phyloP scores from a whole-genome alignment of 2,113 vertebrate species.

The Capreolus pygargus region DNA sequence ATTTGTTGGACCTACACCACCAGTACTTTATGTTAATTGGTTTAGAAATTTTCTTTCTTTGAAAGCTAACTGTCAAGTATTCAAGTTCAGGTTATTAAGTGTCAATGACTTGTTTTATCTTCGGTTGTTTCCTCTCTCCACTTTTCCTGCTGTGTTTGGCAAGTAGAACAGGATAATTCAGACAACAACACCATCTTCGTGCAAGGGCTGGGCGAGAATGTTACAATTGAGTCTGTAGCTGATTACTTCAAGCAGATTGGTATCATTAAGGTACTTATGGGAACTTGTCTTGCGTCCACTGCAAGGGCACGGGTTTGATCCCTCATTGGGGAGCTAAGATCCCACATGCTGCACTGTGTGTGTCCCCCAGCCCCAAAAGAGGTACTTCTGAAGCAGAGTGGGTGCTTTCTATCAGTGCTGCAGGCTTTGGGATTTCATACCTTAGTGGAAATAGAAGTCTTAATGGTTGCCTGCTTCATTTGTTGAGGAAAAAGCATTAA shows the following conservation, averaged over 20 bases:
- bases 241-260: constrained; percentile 95
- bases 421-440: not conserved
- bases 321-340: not conserved
- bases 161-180: constrained; percentile 91
- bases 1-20: not conserved
- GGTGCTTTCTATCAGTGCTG: not conserved
- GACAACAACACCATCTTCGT: constrained; percentile 97
- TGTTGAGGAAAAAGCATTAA: not conserved
- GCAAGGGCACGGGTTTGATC: not conserved
- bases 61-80: not conserved
- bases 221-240: constrained; percentile 91
- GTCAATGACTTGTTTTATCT: not conserved
- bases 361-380: constrained; percentile 33
- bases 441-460: not conserved
- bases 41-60: not conserved
- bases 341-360: not conserved
- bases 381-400: constrained; percentile 71
- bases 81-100: not conserved
- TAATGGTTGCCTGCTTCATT: not conserved
- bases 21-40: not conserved
- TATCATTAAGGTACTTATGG: constrained; percentile 88
- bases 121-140: not conserved
- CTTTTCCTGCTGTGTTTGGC: constrained; percentile 24
- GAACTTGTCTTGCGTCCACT: not conserved
- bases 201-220: constrained; percentile 91